A percentile compares a stretch with the other conserved stretches of the same genome.
Evolutionary conservation across 2,797 vertebrate species (phyloP).

Genomic region (Xiphorhynchus erythropygius): DNA sequence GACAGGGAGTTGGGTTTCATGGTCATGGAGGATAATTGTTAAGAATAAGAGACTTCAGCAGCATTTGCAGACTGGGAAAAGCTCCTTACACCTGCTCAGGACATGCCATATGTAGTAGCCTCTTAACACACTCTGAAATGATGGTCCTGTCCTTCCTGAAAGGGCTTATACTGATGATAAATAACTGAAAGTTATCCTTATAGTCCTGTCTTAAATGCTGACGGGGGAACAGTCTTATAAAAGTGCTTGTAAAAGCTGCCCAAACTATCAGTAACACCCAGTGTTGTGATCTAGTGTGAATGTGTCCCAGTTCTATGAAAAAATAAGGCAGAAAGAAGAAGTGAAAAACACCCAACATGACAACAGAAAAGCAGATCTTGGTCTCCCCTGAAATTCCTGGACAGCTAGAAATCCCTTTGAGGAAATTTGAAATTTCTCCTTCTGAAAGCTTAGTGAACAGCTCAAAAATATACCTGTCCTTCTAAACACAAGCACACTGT

Average conservation of each 20-base stretch:
- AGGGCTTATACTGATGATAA: background rate
- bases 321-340: background rate
- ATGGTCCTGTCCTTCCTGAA: background rate
- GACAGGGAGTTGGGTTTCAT: fast-evolving
- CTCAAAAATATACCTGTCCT: background rate
- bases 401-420: background rate
- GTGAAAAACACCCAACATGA: background rate
- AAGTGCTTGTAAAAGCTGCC: background rate
- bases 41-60: background rate
- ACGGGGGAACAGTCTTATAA: background rate
- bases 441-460: background rate
- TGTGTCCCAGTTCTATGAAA: background rate
- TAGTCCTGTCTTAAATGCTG: background rate
- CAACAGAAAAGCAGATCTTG: background rate
- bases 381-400: background rate
- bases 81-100: slow-evolving; percentile 12
- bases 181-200: background rate
- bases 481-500: background rate
- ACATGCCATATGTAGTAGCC: background rate
- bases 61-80: background rate
- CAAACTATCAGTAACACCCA: background rate
- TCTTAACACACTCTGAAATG: background rate
- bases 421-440: background rate
- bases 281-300: background rate
- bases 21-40: background rate